Evolutionary conservation across 2,888 invertebrate species (phyloP).

Genomic region (Hirtodrosophila trivittata): DNA sequence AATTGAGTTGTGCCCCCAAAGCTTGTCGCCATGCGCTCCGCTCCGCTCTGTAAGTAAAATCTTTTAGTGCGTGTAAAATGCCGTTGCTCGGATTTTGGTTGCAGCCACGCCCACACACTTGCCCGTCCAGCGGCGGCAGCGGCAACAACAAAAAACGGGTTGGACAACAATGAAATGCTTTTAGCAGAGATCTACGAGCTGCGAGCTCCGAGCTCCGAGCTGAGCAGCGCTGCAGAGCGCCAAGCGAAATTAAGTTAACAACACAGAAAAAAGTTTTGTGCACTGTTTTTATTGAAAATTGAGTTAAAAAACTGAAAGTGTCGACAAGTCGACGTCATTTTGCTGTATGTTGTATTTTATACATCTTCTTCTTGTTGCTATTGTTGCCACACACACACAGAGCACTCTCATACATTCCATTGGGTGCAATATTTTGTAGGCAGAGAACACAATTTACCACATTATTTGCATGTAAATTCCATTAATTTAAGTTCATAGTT

Average conservation of each 20-base stretch:
- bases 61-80: conserved; percentile 76
- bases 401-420: background rate
- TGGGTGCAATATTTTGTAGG: background rate
- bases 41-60: conserved; percentile 70
- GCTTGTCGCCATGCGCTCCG: conserved; percentile 3
- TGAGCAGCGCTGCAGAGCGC: conserved; percentile 28
- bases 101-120: conserved; percentile 58
- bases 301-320: conserved; percentile 78
- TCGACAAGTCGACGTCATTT: conserved; percentile 62
- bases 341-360: conserved; percentile 54
- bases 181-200: conserved; percentile 71
- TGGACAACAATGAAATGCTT: conserved; percentile 79
- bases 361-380: conserved; percentile 34
- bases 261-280: conserved; percentile 68
- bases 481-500: no score
- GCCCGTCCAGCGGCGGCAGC: conserved; percentile 28
- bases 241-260: conserved; percentile 75
- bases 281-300: conserved; percentile 78
- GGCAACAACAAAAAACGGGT: conserved; percentile 48
- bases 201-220: conserved; percentile 42
- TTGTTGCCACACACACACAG: conserved; percentile 18
- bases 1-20: conserved; percentile 16
- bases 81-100: conserved; percentile 65
- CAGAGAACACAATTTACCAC: background rate
- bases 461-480: background rate